Evolutionary conservation across 2,888 invertebrate species (phyloP), one percentile per base, ranked within the genome.

Genomic region (Cataglyphis cursor): DNA sequence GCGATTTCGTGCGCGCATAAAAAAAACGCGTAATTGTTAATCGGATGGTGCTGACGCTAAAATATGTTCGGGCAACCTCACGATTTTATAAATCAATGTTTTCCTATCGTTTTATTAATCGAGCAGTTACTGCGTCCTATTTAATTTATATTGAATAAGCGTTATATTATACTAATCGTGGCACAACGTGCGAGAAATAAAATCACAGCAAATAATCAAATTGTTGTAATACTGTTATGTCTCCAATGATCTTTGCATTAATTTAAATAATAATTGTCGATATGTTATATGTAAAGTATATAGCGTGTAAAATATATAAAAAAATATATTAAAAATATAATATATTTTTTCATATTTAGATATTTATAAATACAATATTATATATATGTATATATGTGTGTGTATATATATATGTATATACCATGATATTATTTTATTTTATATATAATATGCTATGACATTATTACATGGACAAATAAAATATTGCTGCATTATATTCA

Each of bases 21-120:
- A 68, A 66, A 75, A 31, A 21, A 38, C 18, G 9, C 3, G n/a
- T 76, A 68, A 78, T 72, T 59, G 24, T 12, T 72, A 78, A 68
- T 59, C 72, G 24, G 1, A 18, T 41, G 72, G n/a, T 24, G 59
- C 35, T 78, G 57, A 78, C 57, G 24, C 18, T 28, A 78, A 78
- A 70, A 70, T 59, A 12, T 24, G 18, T 8, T 31, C 35, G 38
- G 24, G 6, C 51, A 8, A 51, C n/a, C 51, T 15, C n/a, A 24
- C 38, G n/a, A 65, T 65, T 18, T 44, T 44, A 44, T 75, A 54
- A 76, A 65, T 65, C 44, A 24, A 24, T 24, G 65, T 65, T 64
- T 18, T 18, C 1, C 44, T 21, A 64, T 35, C 18, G 15, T 44
- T 62, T 75, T 59, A 48, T 10, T 24, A 35, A 41, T 51, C 18